A percentile compares a stretch with the other conserved stretches of the same genome.
These are phyloP conservation scores for Muscicapa comitata DNA, from an alignment of 2,797 vertebrate species.

Conservation along the genomic window DNA sequence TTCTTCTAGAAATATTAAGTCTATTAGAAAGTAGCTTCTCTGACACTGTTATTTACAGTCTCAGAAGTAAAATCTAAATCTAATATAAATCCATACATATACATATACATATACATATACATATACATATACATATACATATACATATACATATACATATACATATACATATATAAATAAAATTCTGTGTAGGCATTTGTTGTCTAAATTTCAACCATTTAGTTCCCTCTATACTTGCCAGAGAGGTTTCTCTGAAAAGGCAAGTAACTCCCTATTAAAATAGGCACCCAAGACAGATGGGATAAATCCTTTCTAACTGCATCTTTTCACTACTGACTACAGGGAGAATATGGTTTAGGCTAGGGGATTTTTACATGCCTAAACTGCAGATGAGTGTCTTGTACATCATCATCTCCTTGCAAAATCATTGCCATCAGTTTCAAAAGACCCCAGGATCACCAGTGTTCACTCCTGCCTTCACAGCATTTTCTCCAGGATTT, in stretches of 20 bases:
- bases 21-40: neutral
- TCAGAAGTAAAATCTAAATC: neutral
- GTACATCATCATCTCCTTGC: neutral
- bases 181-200: neutral
- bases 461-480: neutral
- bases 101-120: neutral
- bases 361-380: neutral
- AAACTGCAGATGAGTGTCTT: neutral
- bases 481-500: neutral
- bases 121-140: too few relatives aligned
- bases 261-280: neutral
- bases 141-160: neutral
- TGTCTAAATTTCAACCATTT: neutral
- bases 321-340: neutral
- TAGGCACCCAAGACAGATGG: neutral
- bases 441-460: neutral
- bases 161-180: neutral
- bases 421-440: neutral
- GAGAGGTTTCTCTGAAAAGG: neutral
- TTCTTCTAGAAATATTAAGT: conserved; percentile 22
- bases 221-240: neutral
- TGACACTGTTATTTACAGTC: neutral
- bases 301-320: neutral
- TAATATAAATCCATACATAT: neutral
- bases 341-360: neutral